Base-by-base conservation (phyloP, 2,113 vertebrate species). In the Podarcis raffonei region DNA sequence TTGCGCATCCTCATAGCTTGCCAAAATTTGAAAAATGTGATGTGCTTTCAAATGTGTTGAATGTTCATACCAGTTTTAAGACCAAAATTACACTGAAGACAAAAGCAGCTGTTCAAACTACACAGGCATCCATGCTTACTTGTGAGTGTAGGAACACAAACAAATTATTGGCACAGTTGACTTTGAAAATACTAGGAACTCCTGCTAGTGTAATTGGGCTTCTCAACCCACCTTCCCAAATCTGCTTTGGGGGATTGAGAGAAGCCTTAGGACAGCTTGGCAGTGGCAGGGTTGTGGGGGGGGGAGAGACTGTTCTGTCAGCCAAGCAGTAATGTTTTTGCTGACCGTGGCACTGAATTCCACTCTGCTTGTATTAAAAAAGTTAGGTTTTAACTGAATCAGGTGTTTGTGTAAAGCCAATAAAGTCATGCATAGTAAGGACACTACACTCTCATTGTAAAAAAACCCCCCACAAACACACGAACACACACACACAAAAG, bases 381-480 rank as follows among this genome's bases (percentile, higher is more conserved):
- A 30, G 82, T 22, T 39, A 39, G 23, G 22, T 84, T 83, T 27
- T 83, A 68, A 53, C 12, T 42, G 3, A 69, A 11, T 87, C 68
- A 53, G 9, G 35, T 20, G 42, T 57, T 76, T 89, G 39, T 62
- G 68, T 16, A 3, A 25, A 87, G 57, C 25, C 81, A 78, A 18
- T 0, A 0, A 30, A 83, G 16, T 0, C 0, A 32, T 68, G 7
- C 30, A 48, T 18, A 81, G 71, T 48, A 76, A 39, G 83, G 88
- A 53, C 90, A 35, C 59, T n/a, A 66, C 37, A 23, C 32, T 37
- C 81, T 85, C 72, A 2, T 23, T 3, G 82, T 30, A 92, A 94
- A 92, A n/a, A 92, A 94, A 92, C 4, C 79, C 85, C 18, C 2
- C 0, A 62, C 18, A 20, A 62, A 35, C 72, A 74, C 30, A 69